These are phyloP conservation scores for Physeter macrocephalus DNA, from an alignment of 2,113 vertebrate species.

Conservation along the genomic window DNA sequence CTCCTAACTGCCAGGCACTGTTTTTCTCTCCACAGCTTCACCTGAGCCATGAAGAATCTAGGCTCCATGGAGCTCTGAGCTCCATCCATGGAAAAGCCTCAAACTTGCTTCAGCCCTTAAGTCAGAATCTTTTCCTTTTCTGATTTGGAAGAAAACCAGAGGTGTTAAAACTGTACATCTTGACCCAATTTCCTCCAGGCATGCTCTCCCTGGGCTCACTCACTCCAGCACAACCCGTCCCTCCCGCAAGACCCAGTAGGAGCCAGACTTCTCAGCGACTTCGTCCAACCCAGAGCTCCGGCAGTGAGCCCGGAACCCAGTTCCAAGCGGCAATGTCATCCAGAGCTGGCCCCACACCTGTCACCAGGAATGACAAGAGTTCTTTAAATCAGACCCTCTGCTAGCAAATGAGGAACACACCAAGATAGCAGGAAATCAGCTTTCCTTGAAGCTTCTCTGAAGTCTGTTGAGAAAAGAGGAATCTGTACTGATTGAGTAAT, in stretches of 20 bases:
- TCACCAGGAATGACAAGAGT: constrained; percentile 18
- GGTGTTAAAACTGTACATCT: constrained; percentile 67
- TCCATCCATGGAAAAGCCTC: constrained; percentile 26
- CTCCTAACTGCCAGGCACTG: background rate
- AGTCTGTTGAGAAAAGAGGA: constrained; percentile 1
- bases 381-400: constrained; percentile 8
- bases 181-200: constrained; percentile 69
- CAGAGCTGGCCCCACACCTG: constrained; percentile 12
- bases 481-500: background rate
- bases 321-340: background rate
- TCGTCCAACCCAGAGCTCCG: background rate
- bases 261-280: constrained; percentile 44
- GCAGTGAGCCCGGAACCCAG: background rate
- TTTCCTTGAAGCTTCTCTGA: constrained; percentile 6
- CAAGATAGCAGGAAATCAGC: background rate
- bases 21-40: background rate
- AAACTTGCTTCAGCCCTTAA: constrained; percentile 30
- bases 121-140: constrained; percentile 52
- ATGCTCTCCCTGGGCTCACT: constrained; percentile 37
- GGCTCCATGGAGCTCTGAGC: background rate
- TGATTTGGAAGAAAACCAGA: constrained; percentile 60
- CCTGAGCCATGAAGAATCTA: background rate
- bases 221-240: background rate
- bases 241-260: background rate
- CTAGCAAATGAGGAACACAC: constrained; percentile 33